Evolutionary conservation across 2,797 vertebrate species (phyloP), one percentile per base, ranked within the genome.

Genomic region (Neostethus bicornis): DNA sequence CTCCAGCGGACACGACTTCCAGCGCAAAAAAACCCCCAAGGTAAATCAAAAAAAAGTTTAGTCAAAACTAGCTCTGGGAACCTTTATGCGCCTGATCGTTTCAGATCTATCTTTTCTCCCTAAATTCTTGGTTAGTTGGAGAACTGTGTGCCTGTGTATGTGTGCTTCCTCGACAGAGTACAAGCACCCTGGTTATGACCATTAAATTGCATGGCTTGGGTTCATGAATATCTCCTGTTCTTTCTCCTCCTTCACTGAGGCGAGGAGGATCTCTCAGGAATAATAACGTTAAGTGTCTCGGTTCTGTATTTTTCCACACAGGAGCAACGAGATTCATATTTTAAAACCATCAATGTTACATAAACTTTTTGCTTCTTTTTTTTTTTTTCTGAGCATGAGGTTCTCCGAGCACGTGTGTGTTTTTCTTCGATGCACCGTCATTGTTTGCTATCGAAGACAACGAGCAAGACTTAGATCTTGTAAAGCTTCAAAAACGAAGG

Each of bases 201-300:
- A 54, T 83, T 74, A 80, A 77, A 81, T 70, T 44, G 48, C 51
- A 73, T 87, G 82, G 79, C 81, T 60, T 32, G 0, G 9, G 39
- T 77, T 75, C 55, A 55, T 53, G 57, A 60, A 60, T 48, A 69
- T 81, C 60, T 82, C 62, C 73, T 79, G 48, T 73, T 80, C 69
- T 60, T 57, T 61, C 35, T 80, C 55, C 57, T 66, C 47, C 21
- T 48, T 48, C 53, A 34, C 13, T 16, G 66, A 67, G 51, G 47
- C 42, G 25, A 73, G 31, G 52, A 51, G 26, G 31, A 66, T 77
- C 70, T 73, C 70, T 70, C 14, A 48, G 65, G 75, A 59, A 75
- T 72, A 55, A 61, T 69, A 63, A 20, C 68, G 44, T 76, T 66
- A 66, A 72, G 44, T 31, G 59, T 58, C 67, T 38, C 34, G 42